These are phyloP conservation scores for Staurois parvus DNA, from an alignment of 2,797 vertebrate genomes.

Conservation along the genomic window DNA sequence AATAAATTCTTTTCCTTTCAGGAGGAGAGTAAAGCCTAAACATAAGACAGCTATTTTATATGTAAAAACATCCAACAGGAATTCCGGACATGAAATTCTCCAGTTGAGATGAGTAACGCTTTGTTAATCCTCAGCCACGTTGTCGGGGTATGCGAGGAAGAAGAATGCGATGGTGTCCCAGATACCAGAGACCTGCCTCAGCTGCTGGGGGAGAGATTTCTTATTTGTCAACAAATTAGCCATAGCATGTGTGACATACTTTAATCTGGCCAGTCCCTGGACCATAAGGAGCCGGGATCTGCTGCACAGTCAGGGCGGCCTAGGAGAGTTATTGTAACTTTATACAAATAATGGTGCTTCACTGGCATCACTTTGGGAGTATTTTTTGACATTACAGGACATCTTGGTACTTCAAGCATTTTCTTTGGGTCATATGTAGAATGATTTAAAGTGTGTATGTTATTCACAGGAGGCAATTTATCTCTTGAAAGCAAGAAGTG, in stretches of 20 bases:
- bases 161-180: slow-evolving; percentile 40
- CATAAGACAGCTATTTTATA: slow-evolving; percentile 12
- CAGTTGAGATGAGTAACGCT: slow-evolving; percentile 46
- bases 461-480: no score
- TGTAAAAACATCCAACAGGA: slow-evolving; percentile 35
- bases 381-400: no score
- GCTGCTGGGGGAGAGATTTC: slow-evolving; percentile 36
- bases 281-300: slow-evolving; percentile 34
- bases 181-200: slow-evolving; percentile 16
- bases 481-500: no score
- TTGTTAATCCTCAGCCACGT: slow-evolving; percentile 51
- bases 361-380: no score
- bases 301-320: neutral
- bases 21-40: neutral
- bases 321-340: neutral
- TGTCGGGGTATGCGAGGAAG: slow-evolving; percentile 31
- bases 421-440: no score
- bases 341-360: slow-evolving; percentile 8
- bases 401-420: no score
- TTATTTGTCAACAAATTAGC: slow-evolving; percentile 59
- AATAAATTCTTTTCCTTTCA: neutral
- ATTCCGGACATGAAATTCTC: slow-evolving; percentile 34
- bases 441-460: no score
- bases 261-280: neutral
- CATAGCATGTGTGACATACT: slow-evolving; percentile 41